Base-by-base conservation (phyloP, 2,113 vertebrate species). In the Corapipo altera region DNA sequence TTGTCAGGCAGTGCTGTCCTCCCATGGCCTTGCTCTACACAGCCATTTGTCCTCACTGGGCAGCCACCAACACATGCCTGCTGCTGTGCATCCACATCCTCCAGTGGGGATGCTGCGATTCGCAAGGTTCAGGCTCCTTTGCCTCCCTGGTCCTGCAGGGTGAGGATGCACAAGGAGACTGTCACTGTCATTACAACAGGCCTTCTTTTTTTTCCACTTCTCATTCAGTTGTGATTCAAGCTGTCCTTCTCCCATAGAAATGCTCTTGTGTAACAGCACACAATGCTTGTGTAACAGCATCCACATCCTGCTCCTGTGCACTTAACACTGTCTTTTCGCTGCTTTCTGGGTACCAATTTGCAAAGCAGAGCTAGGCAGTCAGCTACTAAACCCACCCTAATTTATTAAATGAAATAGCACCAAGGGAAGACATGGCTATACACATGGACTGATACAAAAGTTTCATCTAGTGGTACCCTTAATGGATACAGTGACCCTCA, bases 161-260 rank as follows among this genome's bases (percentile, higher is more conserved):
- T 37, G 30, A 79, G 52, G 69, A 69, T 2, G 2, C 30, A 54
- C 1, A 7, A 72, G 28, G 43, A 79, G 54, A 52, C 41, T 80
- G 64, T 32, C 58, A 33, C 7, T 24, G 24, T 61, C 52, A 49
- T 89, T 49, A 70, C 26, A 66, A 72, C 74, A 89, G 74, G 71
- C n/a, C 2, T 2, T 66, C 52, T 55, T 64, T 76, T 79, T 64
- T 64, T 54, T 48, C 15, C 43, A 28, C 21, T 88, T 95, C 73
- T 78, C 46, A 55, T 62, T 85, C 85, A 74, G 81, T 39, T 16
- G 13, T 69, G 81, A 83, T 48, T 88, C 1, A 6, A 85, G 66
- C 49, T 70, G 48, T 77, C 43, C 59, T 70, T 87, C 76, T 73
- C 65, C 43, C 81, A 83, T 8, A 94, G 51, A 95, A 89, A 79